Evolutionary conservation across 1,140 invertebrate genomes (phyloP).

Genomic region (Drosophila arawakana): DNA sequence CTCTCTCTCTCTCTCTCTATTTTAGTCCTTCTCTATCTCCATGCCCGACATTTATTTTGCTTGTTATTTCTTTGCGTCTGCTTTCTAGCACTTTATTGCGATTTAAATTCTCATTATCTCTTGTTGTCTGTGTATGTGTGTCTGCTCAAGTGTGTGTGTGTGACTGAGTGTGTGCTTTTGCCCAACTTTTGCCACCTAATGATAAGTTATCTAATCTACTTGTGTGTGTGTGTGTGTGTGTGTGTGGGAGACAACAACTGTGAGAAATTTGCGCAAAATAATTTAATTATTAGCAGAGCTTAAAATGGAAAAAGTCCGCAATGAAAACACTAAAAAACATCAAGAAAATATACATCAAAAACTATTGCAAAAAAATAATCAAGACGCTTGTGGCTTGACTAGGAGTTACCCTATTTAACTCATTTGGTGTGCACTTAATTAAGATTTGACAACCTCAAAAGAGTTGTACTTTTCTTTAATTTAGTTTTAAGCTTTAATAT

Average conservation of each 20-base stretch:
- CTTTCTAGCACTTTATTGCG: constrained; percentile 69
- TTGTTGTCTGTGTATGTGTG: constrained; percentile 21
- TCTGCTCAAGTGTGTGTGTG: constrained; percentile 3
- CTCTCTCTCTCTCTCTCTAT: constrained; percentile 6
- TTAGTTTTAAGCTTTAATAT: too few relatives aligned
- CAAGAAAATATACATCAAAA: constrained; percentile 3
- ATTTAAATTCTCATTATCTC: constrained; percentile 78
- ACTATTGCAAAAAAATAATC: background rate
- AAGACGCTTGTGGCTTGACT: background rate
- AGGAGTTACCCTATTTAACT: background rate
- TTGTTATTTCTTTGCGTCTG: constrained; percentile 58
- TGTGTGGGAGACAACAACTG: constrained; percentile 58
- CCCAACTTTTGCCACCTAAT: constrained; percentile 54
- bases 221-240: constrained; percentile 8
- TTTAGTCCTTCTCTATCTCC: constrained; percentile 1
- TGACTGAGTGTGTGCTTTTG: constrained; percentile 6
- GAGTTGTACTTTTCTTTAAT: too few relatives aligned
- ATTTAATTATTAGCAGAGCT: constrained; percentile 70
- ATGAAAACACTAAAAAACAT: constrained; percentile 8
- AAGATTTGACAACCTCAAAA: too few relatives aligned
- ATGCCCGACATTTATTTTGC: constrained; percentile 65
- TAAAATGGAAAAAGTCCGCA: constrained; percentile 23
- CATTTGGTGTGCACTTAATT: too few relatives aligned
- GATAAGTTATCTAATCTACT: constrained; percentile 53
- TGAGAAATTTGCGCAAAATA: constrained; percentile 71